A percentile compares a stretch with the other conserved stretches of the same genome.
phyloP scores from a whole-genome alignment of 53 echinoderm and acorn worm species.

The Mesocentrotus franciscanus region DNA sequence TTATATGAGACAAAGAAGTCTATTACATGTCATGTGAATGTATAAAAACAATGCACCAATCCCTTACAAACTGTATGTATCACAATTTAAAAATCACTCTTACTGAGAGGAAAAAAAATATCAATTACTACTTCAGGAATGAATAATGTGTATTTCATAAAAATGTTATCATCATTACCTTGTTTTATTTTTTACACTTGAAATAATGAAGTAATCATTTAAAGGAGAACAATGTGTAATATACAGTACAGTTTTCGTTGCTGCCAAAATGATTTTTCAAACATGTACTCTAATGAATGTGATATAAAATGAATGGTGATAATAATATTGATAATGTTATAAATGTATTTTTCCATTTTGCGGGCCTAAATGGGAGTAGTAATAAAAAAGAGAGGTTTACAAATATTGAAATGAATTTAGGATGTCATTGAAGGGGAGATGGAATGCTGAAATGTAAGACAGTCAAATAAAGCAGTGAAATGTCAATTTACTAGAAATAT shows the following conservation, averaged over 20 bases:
- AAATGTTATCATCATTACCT: background rate
- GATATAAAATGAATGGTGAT: background rate
- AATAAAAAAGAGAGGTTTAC: background rate
- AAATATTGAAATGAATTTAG: background rate
- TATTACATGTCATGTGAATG: background rate
- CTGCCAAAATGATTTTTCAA: background rate
- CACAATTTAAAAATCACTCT: background rate
- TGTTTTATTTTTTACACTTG: background rate
- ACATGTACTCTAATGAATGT: background rate
- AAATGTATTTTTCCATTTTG: too few relatives aligned
- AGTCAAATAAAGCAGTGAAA: background rate
- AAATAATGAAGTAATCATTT: background rate
- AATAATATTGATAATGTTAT: too few relatives aligned
- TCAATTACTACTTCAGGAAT: background rate
- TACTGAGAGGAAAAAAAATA: too few relatives aligned
- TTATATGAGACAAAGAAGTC: background rate
- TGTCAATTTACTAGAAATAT: background rate
- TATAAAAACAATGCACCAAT: background rate
- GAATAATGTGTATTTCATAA: background rate
- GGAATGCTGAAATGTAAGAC: background rate
- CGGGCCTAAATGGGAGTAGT: background rate
- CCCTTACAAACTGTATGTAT: too few relatives aligned
- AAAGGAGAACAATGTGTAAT: background rate
- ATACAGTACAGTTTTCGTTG: background rate
- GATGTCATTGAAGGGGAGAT: background rate